Base-by-base conservation (phyloP, 2,113 vertebrate genomes). In the Dissostichus mawsoni region DNA sequence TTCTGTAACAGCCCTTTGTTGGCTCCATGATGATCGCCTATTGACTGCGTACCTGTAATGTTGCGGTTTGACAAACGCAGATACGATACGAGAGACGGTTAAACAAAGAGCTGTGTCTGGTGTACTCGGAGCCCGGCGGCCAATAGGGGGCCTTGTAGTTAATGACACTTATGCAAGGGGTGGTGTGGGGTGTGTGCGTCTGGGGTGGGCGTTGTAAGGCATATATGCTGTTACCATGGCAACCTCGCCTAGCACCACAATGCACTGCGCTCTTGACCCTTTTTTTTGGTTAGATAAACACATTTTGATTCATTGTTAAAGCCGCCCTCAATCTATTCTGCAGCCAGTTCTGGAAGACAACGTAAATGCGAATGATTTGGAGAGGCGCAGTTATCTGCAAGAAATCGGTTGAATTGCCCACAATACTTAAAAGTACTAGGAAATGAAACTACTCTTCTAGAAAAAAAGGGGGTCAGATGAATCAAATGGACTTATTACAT, bases 221-320 rank as follows among this genome's bases (percentile, higher is more conserved):
- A 81, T 87, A 88, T 91, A 86, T 93, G 76, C 84, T 82, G 90
- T 92, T 90, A 78, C 90, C 86, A 89, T 89, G 89, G 87, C 70
- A 92, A 94, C 90, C 18, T 44, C 3, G 48, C 70, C 62, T 76
- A 67, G 83, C 69, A 57, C 74, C 11, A 29, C 29, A 29, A 29
- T 29, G 74, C 76, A 55, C 76, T 87, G 74, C 25, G 74, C 76
- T 74, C 85, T 81, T 88, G 85, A 92, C 91, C 88, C 82, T 82
- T 67, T 70, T 70, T 81, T 86, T 77, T 74, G 66, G 82, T 82
- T 79, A 72, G 80, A 87, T 88, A 86, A 92, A 85, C 78, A 73
- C 62, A 51, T 85, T 90, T 90, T 85, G 71, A 86, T 92, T 90
- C 77, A 69, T 66, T 56, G 69, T 71, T 52, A 48, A 72, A 66